Evolutionary conservation across 2,113 vertebrate genomes (phyloP).

Genomic region (Festucalex cinctus): DNA sequence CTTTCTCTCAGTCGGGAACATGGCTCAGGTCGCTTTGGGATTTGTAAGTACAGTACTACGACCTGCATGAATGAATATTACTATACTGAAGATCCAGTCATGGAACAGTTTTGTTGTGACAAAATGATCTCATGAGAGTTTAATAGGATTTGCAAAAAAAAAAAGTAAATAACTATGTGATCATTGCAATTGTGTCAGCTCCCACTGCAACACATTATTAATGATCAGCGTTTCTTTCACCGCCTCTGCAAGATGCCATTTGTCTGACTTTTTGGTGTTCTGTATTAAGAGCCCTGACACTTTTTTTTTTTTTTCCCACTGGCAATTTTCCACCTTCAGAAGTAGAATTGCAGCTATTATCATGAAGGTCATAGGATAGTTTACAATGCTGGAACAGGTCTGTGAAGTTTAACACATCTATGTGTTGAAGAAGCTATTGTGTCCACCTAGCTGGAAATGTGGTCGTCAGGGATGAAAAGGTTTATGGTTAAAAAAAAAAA

Average conservation of each 20-base stretch:
- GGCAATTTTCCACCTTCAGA: not conserved
- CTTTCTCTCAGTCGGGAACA: conserved; percentile 25
- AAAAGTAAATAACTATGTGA: not conserved
- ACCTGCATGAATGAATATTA: conserved; percentile 33
- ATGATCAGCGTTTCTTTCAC: not conserved
- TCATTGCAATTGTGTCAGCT: not conserved
- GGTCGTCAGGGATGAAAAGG: too few species aligned
- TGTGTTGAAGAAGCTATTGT: not conserved
- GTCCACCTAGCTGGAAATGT: not conserved
- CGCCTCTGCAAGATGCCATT: not conserved
- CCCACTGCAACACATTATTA: not conserved
- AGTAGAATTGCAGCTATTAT: not conserved
- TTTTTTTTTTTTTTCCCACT: too few species aligned
- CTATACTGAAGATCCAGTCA: conserved; percentile 13
- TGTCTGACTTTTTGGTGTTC: not conserved
- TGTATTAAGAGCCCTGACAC: not conserved
- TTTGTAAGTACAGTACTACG: conserved; percentile 29
- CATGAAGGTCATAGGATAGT: not conserved
- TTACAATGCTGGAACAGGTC: not conserved
- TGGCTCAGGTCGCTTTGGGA: conserved; percentile 22
- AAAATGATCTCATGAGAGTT: conserved; percentile 18
- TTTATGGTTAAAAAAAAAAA: not conserved
- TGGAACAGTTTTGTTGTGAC: conserved; percentile 40
- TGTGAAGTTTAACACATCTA: not conserved
- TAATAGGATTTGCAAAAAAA: not conserved